These are phyloP conservation scores for Drepana falcataria DNA, from an alignment of 2,888 invertebrate genomes.

Conservation along the genomic window DNA sequence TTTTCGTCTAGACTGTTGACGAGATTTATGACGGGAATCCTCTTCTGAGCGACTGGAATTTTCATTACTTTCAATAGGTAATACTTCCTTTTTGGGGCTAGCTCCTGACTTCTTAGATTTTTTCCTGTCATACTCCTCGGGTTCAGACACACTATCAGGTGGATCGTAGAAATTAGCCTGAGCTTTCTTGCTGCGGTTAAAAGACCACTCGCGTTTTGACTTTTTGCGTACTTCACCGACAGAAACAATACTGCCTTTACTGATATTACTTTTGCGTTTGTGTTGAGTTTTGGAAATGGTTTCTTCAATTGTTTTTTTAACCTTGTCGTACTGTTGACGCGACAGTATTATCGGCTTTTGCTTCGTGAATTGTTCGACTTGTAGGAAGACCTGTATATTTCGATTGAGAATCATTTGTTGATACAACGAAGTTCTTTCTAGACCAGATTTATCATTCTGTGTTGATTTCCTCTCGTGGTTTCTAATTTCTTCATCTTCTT, in stretches of 20 bases:
- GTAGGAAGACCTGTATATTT: conserved; percentile 46
- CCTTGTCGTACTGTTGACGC: conserved; percentile 52
- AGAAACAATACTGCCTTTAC: conserved; percentile 30
- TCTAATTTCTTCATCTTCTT: neutral
- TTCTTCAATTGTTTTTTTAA: conserved; percentile 47
- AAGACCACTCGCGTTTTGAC: conserved; percentile 6
- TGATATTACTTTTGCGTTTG: conserved; percentile 17
- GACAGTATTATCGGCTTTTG: conserved; percentile 49
- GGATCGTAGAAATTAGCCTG: neutral
- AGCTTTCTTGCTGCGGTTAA: conserved; percentile 10
- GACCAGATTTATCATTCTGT: conserved; percentile 2
- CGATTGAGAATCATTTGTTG: conserved; percentile 38
- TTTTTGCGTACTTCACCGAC: conserved; percentile 36
- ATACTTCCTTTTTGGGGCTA: neutral
- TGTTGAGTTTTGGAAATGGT: conserved; percentile 20
- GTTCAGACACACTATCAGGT: neutral
- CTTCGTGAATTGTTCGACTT: conserved; percentile 42
- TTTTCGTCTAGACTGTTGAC: neutral
- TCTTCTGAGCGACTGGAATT: neutral
- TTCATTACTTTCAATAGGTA: neutral
- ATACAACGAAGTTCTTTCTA: conserved; percentile 18
- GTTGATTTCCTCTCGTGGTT: neutral
- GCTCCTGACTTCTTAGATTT: neutral
- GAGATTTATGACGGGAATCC: neutral
- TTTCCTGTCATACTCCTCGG: neutral